Evolutionary conservation across 2,797 vertebrate species (phyloP), one percentile per base, ranked within the genome.

Genomic region (Hemitrygon akajei): DNA sequence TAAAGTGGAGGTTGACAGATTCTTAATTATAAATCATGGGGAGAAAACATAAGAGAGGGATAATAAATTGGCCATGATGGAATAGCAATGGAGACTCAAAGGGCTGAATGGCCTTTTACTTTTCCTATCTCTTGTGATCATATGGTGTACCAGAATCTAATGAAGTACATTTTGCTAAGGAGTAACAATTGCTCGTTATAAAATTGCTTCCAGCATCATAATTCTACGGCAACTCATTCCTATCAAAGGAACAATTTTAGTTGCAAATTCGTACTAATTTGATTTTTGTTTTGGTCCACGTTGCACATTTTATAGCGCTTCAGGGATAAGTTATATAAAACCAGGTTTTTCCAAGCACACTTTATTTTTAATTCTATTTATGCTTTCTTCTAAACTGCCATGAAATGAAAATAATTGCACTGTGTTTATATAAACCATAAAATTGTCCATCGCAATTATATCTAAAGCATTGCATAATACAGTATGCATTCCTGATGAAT

Each of bases 251-350:
- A 37, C 34, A 18, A 63, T 34, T 63, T 66, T 87, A 10, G 7
- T 63, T 89, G n/a, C 63, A 69, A 89, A 69, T 89, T 20, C 86
- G 18, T 89, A 34, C 63, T 69, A 89, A 89, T 69, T 69, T 89
- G 34, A 1, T 34, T 6, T 3, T 30, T 63, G 47, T 69, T 69
- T 37, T 89, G 63, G 86, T n/a, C 25, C 63, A 22, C 3, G 22
- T 69, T 69, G 60, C 63, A 89, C 16, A 89, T 66, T 37, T 89
- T 63, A 37, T 89, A 18, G 69, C 69, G 60, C 60, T 37, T 86
- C 30, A 63, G 58, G 73, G 56, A 27, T 10, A 84, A 30, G 81
- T 84, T 84, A 87, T 58, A 66, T 63, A 69, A 63, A 89, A 66
- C n/a, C 60, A 89, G 58, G 14, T 60, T 87, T 37, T 89, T 60